Conservation (phyloP, 2,888 invertebrate species). For the Eulithis testata region DNA sequence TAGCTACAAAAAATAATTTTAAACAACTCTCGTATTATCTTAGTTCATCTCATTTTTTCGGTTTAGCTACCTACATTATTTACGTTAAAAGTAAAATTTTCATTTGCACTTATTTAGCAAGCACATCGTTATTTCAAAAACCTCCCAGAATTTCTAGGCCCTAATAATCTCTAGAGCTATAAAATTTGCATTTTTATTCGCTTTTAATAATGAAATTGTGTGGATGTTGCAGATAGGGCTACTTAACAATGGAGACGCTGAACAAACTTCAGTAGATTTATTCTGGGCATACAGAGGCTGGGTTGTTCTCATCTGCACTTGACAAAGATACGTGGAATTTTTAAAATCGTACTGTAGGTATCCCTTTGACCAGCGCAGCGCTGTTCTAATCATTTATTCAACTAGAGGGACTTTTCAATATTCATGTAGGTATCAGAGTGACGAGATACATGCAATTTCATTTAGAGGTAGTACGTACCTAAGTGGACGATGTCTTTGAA, state of each 20-base stretch:
- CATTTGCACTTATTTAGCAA: constrained; percentile 15
- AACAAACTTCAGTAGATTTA: constrained; percentile 21
- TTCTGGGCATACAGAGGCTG: constrained; percentile 15
- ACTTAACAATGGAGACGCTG: constrained; percentile 20
- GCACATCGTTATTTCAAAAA: constrained; percentile 33
- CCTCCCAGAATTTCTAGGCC: constrained; percentile 23
- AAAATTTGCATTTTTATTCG: constrained; percentile 42
- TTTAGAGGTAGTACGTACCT: too few species aligned
- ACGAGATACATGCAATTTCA: not conserved
- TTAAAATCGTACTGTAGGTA: constrained; percentile 26
- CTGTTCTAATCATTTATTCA: constrained; percentile 41
- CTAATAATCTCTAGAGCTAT: constrained; percentile 34
- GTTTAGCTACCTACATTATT: not conserved
- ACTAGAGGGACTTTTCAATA: constrained; percentile 21
- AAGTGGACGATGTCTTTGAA: too few species aligned
- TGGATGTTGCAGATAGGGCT: constrained; percentile 37
- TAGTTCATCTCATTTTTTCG: not conserved
- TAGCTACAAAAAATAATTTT: too few species aligned
- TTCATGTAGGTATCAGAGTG: not conserved
- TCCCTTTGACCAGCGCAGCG: constrained; percentile 15
- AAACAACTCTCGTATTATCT: not conserved
- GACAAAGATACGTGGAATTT: constrained; percentile 22
- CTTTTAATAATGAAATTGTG: constrained; percentile 40
- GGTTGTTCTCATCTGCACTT: constrained; percentile 13
- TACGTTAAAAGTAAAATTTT: constrained; percentile 6